A percentile compares a stretch with the other conserved stretches of the same genome.
These are phyloP conservation scores for Capreolus pygargus DNA, from an alignment of 2,113 vertebrate genomes.

Conservation along the genomic window DNA sequence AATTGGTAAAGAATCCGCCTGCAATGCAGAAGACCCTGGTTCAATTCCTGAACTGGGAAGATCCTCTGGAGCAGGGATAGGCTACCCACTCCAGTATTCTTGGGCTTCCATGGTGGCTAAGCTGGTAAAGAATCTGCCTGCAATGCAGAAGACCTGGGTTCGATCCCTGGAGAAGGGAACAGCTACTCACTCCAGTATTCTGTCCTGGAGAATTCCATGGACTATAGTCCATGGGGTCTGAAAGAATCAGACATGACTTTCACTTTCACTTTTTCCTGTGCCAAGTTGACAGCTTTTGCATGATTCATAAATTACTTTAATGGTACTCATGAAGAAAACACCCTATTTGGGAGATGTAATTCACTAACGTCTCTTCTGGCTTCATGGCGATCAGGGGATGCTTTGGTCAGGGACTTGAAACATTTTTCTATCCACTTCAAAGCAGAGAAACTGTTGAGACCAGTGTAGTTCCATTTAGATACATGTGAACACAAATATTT, in stretches of 20 bases:
- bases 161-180: background rate
- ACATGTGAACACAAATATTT: background rate
- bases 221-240: background rate
- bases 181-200: background rate
- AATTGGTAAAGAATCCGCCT: background rate
- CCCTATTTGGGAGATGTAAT: fast-evolving
- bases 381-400: background rate
- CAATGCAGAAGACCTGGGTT: background rate
- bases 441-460: background rate
- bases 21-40: background rate
- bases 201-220: background rate
- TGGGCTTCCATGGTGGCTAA: background rate
- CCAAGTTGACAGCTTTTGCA: background rate
- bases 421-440: background rate
- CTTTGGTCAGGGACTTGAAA: background rate
- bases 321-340: background rate
- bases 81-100: background rate
- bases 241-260: background rate
- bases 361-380: background rate
- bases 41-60: background rate
- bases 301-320: background rate
- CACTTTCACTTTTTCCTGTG: background rate
- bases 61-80: background rate
- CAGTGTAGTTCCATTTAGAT: background rate
- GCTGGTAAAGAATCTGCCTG: background rate